Evolutionary conservation across 2,797 vertebrate genomes (phyloP).

Genomic region (Notamacropus eugenii): DNA sequence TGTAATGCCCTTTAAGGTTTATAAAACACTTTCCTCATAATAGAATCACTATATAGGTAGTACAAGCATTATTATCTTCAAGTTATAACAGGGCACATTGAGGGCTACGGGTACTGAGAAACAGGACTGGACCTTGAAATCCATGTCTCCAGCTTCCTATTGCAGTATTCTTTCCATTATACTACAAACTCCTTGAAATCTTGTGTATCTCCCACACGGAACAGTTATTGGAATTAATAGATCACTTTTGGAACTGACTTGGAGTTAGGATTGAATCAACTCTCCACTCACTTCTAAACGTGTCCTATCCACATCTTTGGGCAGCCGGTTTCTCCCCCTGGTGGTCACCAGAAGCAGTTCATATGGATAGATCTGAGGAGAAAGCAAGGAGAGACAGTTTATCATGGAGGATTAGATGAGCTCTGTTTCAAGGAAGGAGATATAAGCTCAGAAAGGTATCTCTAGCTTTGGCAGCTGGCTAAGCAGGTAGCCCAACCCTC

Average conservation of each 20-base stretch:
- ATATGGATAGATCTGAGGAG: slow-evolving; percentile 94
- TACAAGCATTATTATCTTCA: neutral
- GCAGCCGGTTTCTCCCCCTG: slow-evolving; percentile 94
- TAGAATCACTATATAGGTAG: neutral
- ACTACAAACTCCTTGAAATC: neutral
- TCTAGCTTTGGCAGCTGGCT: neutral
- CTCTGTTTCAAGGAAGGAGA: neutral
- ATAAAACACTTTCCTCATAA: neutral
- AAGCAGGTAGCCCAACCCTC: neutral
- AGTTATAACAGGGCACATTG: neutral
- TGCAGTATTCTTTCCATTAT: neutral
- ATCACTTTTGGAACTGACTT: neutral
- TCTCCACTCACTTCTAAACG: slow-evolving; percentile 91
- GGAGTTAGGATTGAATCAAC: neutral
- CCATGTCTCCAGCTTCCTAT: neutral
- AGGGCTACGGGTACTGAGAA: too few species aligned
- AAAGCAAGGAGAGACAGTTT: slow-evolving; percentile 19
- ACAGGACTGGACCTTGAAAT: neutral
- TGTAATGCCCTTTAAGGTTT: neutral
- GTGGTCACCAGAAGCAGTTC: slow-evolving; percentile 97
- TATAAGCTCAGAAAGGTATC: neutral
- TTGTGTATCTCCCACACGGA: neutral
- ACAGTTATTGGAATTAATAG: neutral
- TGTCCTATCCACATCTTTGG: slow-evolving; percentile 96
- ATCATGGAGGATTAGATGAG: neutral